phyloP scores from a whole-genome alignment of 35 echinoderm and acorn worm genomes.

The Diadema setosum region DNA sequence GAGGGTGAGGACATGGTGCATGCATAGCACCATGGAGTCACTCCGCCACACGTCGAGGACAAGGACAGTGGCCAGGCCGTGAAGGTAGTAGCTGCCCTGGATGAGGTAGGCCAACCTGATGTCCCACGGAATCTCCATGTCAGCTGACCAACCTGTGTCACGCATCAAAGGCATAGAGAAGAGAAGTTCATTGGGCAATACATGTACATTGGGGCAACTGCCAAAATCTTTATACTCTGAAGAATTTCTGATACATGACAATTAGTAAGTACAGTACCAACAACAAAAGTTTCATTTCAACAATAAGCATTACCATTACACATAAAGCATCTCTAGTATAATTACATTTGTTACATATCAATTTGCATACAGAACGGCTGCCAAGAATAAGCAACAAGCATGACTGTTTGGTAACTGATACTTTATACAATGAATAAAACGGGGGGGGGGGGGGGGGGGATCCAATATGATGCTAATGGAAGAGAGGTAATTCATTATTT shows the following conservation, averaged over 20 bases:
- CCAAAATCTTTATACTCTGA: background rate
- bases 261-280: too few species aligned
- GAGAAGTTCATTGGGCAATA: background rate
- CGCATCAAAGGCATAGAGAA: background rate
- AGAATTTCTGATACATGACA: background rate
- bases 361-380: too few species aligned
- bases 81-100: conserved; percentile 90
- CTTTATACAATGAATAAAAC: too few species aligned
- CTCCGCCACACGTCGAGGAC: conserved; percentile 82
- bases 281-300: too few species aligned
- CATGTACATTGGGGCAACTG: background rate
- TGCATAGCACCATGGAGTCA: conserved; percentile 76
- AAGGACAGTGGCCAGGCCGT: conserved; percentile 66
- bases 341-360: too few species aligned
- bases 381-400: too few species aligned
- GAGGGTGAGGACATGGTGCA: conserved; percentile 88
- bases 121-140: conserved; percentile 50
- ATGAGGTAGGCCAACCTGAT: conserved; percentile 73
- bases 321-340: too few species aligned
- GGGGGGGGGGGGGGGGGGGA: too few species aligned
- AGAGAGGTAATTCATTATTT: too few species aligned
- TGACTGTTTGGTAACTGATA: too few species aligned
- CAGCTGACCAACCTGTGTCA: conserved; percentile 70
- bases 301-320: too few species aligned
- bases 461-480: too few species aligned